Conservation (phyloP, 2,888 invertebrate species). For the Reticulitermes lucifugus region DNA sequence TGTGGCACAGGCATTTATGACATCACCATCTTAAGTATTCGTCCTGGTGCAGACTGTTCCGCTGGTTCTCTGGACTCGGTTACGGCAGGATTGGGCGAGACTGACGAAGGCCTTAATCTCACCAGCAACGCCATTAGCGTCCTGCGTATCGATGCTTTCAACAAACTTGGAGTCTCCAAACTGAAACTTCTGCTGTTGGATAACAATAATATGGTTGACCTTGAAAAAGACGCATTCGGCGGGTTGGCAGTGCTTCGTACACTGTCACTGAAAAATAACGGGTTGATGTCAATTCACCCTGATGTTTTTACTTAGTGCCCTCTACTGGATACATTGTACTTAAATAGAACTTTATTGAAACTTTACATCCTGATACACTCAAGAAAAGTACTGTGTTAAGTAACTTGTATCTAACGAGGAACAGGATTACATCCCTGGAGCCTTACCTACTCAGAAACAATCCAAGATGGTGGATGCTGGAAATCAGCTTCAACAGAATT, state of each 20-base stretch:
- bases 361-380: not conserved
- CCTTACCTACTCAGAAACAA: not conserved
- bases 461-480: not conserved
- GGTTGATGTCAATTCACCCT: not conserved
- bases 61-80: not conserved
- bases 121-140: not conserved
- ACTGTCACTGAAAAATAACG: not conserved
- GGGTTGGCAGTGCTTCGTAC: not conserved
- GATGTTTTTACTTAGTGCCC: not conserved
- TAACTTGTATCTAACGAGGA: not conserved
- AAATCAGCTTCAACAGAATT: not conserved
- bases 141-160: not conserved
- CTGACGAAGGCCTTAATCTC: not conserved
- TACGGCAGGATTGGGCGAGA: not conserved
- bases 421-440: not conserved
- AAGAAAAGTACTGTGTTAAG: not conserved
- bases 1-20: not conserved
- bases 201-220: not conserved
- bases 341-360: not conserved
- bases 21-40: not conserved
- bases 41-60: not conserved
- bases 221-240: not conserved
- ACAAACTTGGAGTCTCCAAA: not conserved
- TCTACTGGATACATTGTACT: not conserved
- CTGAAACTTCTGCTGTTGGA: not conserved